Evolutionary conservation across 2,797 vertebrate species (phyloP), one percentile per base, ranked within the genome.

Genomic region (Melanotaenia trifasciata): DNA sequence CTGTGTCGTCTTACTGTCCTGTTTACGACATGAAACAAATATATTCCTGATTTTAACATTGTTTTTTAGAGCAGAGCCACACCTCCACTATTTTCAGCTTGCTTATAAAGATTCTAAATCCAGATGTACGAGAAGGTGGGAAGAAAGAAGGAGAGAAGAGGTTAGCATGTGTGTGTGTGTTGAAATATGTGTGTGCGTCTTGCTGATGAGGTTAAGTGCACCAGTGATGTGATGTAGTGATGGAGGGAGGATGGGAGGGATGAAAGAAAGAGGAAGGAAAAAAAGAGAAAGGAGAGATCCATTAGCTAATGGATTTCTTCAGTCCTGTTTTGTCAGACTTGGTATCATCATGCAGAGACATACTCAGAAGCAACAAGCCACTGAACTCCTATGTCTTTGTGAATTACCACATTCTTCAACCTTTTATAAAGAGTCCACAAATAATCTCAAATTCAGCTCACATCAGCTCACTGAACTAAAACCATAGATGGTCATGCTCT

Each of bases 291-390:
- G 70, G 38, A 76, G 89, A 91, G 94, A 95, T 95, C 96, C 96
- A 96, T 98, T 97, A 98, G 96, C 96, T 97, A 96, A 97, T 97
- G 96, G 96, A 95, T 93, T 91, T 92, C 91, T 95, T 93, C 92
- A 93, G 91, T 92, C 84, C 79, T 75, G 84, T 95, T 93, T 95
- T 89, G 86, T 94, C 94, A 94, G 81, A 75, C 78, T 85, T 74
- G 43, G 74, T 84, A 83, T 89, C 81, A 84, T 79, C 65, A 57
- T 63, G 58, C 66, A 65, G 8, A 58, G 61, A 60, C 63, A 35
- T 56, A 36, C 67, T 54, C 57, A 57, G 47, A 67, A 16, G 51
- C 70, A 66, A 32, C 18, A 47, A 66, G 64, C 54, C 33, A 65
- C 59, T 1, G 12, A 74, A 60, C 63, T 58, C 33, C 26, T 60